Percentiles rank a stretch among this genome's conserved stretches.
Evolutionary conservation across 2,797 vertebrate species (phyloP).

Genomic region (Anniella stebbinsi): DNA sequence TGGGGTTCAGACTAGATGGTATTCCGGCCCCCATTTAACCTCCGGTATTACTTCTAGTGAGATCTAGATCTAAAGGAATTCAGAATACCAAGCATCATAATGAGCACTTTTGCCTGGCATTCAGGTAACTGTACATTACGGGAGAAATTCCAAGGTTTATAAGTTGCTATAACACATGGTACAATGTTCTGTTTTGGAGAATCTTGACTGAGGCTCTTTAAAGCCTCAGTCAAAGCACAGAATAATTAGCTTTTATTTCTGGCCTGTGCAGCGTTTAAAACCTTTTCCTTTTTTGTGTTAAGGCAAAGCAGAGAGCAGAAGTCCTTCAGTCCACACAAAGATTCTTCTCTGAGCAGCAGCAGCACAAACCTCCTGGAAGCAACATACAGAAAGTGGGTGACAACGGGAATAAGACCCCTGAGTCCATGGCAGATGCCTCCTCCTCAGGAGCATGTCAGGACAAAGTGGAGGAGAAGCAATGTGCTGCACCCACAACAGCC

Average conservation of each 20-base stretch:
- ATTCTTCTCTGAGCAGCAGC: slow-evolving; percentile 96
- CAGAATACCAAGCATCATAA: not conserved
- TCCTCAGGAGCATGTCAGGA: slow-evolving; percentile 78
- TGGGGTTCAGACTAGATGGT: not conserved
- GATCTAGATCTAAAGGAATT: not conserved
- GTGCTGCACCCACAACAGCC: slow-evolving; percentile 71
- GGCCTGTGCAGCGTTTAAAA: slow-evolving; percentile 35
- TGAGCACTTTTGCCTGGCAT: not conserved
- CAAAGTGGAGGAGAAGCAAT: slow-evolving; percentile 88
- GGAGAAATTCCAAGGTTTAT: not conserved
- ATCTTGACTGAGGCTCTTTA: not conserved
- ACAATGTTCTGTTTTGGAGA: not conserved
- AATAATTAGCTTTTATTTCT: not conserved
- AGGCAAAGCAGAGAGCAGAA: slow-evolving; percentile 99
- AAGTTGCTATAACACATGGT: not conserved
- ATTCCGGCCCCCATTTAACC: not conserved
- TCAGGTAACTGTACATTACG: not conserved
- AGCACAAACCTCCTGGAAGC: slow-evolving; percentile 88
- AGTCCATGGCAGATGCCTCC: slow-evolving; percentile 76
- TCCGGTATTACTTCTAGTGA: not conserved
- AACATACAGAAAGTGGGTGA: slow-evolving; percentile 87
- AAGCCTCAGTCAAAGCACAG: not conserved
- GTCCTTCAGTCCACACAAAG: slow-evolving; percentile 98
- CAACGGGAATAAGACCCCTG: slow-evolving; percentile 79
- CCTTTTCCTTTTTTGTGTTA: slow-evolving; percentile 67